Evolutionary conservation across 2,113 vertebrate species (phyloP).

Genomic region (Miniopterus natalensis): DNA sequence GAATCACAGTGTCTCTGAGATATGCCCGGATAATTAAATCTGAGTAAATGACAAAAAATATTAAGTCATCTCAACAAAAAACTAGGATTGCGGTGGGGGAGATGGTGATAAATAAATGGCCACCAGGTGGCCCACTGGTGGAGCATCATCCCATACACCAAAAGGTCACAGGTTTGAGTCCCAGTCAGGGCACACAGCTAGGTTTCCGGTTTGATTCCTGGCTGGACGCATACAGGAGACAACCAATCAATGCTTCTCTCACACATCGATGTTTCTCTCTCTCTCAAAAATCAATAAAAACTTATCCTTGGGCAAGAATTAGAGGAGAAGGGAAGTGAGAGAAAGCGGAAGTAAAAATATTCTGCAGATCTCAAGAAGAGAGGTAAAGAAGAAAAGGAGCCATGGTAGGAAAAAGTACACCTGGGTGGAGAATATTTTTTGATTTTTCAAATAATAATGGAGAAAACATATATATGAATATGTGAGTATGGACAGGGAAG

Average conservation of each 20-base stretch:
- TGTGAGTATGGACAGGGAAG: background rate
- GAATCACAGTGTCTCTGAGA: background rate
- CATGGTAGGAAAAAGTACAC: background rate
- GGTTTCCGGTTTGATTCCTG: no score
- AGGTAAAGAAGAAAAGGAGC: background rate
- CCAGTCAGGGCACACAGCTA: no score
- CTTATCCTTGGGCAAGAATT: no score
- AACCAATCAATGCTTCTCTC: no score
- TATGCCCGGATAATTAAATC: background rate
- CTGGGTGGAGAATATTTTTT: background rate
- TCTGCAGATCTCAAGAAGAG: background rate
- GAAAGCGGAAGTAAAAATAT: background rate
- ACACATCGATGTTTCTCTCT: no score
- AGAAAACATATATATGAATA: background rate
- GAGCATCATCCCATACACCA: no score
- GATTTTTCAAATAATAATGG: slow-evolving; percentile 34
- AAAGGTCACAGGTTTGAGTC: no score
- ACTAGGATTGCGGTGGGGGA: background rate
- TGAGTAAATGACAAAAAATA: slow-evolving; percentile 20
- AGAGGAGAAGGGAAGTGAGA: background rate
- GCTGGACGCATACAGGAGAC: no score
- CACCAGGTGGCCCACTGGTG: no score
- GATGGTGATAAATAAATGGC: background rate
- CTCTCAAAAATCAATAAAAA: no score
- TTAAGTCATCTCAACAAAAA: background rate